Evolutionary conservation across 2,113 vertebrate species (phyloP).

Genomic region (Corythornis madagascariensis): DNA sequence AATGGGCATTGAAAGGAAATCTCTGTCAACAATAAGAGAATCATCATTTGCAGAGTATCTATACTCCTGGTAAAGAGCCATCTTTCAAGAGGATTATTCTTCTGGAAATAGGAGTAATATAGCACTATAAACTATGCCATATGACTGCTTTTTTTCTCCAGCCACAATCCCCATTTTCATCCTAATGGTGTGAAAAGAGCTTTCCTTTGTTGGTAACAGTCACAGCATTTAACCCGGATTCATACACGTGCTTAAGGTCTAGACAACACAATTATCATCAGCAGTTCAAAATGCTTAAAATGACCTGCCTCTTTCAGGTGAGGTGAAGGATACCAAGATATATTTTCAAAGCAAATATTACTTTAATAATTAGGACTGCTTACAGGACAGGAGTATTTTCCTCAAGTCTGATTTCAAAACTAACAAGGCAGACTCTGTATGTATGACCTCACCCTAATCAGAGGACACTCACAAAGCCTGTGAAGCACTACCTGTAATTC

Average conservation of each 20-base stretch:
- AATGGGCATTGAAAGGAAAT: not conserved
- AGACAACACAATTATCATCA: rapidly evolving
- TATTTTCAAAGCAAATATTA: not conserved
- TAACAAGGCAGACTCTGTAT: rapidly evolving
- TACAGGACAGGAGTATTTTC: not conserved
- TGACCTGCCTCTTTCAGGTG: not conserved
- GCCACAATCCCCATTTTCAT: not conserved
- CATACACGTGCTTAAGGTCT: not conserved
- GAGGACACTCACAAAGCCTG: not conserved
- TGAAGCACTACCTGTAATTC: not conserved
- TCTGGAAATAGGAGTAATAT: not conserved
- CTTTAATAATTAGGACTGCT: not conserved
- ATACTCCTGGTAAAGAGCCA: not conserved
- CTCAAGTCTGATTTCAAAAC: not conserved
- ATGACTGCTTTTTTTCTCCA: not conserved
- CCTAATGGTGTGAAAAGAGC: not conserved
- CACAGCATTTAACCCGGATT: not conserved
- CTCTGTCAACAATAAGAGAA: not conserved
- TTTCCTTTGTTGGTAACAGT: not conserved
- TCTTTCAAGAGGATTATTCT: not conserved
- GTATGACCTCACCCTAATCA: not conserved
- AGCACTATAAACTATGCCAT: not conserved
- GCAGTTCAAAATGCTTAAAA: not conserved
- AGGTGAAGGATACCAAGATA: not conserved
- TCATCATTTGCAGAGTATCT: not conserved